Conservation (phyloP, 2,113 vertebrate genomes). For the Pomatorhinus ruficollis region DNA sequence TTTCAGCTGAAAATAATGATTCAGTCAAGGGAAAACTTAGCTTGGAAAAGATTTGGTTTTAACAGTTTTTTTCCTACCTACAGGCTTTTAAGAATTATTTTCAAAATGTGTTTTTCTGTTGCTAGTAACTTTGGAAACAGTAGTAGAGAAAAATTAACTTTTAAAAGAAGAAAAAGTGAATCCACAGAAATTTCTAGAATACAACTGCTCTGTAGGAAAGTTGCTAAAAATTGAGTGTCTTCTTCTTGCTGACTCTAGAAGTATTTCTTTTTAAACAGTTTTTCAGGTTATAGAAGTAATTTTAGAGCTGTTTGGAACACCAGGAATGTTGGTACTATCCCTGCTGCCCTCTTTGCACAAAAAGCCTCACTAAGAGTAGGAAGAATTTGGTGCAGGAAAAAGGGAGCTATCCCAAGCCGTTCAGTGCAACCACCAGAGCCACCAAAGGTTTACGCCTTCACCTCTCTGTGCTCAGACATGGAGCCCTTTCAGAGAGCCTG, state of each 20-base stretch:
- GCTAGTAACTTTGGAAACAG: background rate
- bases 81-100: conserved; percentile 7
- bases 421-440: background rate
- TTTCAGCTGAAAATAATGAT: conserved; percentile 42
- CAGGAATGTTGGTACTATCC: background rate
- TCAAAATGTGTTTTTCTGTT: background rate
- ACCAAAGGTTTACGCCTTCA: background rate
- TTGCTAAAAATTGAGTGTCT: background rate
- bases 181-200: background rate
- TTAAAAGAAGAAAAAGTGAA: background rate
- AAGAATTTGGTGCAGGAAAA: background rate
- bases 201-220: background rate
- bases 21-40: background rate
- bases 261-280: background rate
- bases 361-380: background rate
- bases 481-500: background rate
- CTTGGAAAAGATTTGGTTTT: conserved; percentile 10
- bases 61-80: background rate
- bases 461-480: background rate
- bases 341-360: background rate
- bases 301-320: background rate
- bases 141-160: background rate
- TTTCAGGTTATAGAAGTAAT: background rate
- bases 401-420: background rate
- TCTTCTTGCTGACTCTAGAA: background rate